Evolutionary conservation across 1,140 invertebrate genomes (phyloP).

Genomic region (Thalassaphorura encarpata): DNA sequence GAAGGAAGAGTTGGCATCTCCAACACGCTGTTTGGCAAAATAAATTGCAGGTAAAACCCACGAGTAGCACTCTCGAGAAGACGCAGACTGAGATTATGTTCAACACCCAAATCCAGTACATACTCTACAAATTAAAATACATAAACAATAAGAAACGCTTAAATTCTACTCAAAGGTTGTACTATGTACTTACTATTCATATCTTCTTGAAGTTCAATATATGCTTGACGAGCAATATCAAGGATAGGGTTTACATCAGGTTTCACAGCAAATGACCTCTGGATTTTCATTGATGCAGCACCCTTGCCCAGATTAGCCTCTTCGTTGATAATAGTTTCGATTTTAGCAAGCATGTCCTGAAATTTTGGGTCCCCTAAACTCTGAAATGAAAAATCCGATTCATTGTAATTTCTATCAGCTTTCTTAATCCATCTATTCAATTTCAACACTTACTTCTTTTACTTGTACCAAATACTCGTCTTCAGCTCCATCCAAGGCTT

Average conservation of each 20-base stretch:
- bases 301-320: constrained; percentile 60
- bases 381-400: constrained; percentile 31
- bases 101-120: constrained; percentile 51
- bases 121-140: constrained; percentile 42
- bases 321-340: constrained; percentile 58
- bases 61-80: constrained; percentile 53
- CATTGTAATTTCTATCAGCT: constrained; percentile 7
- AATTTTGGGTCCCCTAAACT: constrained; percentile 41
- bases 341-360: constrained; percentile 50
- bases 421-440: neutral
- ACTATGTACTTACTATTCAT: constrained; percentile 49
- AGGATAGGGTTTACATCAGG: constrained; percentile 58
- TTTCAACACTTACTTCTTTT: constrained; percentile 43
- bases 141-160: constrained; percentile 2
- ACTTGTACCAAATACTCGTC: constrained; percentile 51
- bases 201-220: constrained; percentile 65
- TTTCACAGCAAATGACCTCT: constrained; percentile 77
- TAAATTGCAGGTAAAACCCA: constrained; percentile 61
- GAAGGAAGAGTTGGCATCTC: constrained; percentile 49
- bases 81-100: constrained; percentile 53
- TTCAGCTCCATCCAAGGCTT: constrained; percentile 47
- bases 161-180: constrained; percentile 9
- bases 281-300: constrained; percentile 51
- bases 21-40: neutral
- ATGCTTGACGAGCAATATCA: constrained; percentile 64